Conservation (phyloP, 2,797 vertebrate species). For the Trichosurus vulpecula region DNA sequence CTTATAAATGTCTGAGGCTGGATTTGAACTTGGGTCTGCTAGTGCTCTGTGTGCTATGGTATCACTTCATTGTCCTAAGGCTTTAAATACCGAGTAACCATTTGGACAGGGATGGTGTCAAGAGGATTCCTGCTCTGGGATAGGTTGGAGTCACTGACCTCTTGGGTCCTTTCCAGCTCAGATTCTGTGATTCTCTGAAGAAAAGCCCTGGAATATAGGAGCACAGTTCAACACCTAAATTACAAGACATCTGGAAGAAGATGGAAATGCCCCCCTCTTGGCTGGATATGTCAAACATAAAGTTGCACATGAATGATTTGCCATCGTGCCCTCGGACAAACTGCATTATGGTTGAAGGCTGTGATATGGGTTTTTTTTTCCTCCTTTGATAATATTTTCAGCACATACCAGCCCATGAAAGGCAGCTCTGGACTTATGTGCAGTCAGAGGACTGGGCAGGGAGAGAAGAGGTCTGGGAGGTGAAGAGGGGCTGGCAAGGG, state of each 20-base stretch:
- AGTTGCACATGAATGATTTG: background rate
- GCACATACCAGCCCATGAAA: background rate
- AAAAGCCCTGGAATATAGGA: background rate
- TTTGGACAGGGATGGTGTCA: background rate
- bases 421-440: background rate
- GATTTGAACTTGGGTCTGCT: background rate
- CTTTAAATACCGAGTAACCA: background rate
- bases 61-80: background rate
- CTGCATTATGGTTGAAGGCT: background rate
- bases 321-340: background rate
- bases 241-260: slow-evolving; percentile 1
- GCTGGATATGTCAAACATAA: slow-evolving; percentile 12
- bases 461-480: background rate
- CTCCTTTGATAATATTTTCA: background rate
- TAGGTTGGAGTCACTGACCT: background rate
- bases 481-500: background rate
- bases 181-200: background rate
- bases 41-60: background rate
- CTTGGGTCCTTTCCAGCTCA: background rate
- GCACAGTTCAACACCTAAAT: slow-evolving; percentile 20
- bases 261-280: background rate
- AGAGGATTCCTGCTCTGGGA: background rate
- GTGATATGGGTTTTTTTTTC: background rate
- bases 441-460: background rate
- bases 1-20: background rate